Conservation (phyloP, 2,888 invertebrate genomes). For the Mactromeris polynyma region DNA sequence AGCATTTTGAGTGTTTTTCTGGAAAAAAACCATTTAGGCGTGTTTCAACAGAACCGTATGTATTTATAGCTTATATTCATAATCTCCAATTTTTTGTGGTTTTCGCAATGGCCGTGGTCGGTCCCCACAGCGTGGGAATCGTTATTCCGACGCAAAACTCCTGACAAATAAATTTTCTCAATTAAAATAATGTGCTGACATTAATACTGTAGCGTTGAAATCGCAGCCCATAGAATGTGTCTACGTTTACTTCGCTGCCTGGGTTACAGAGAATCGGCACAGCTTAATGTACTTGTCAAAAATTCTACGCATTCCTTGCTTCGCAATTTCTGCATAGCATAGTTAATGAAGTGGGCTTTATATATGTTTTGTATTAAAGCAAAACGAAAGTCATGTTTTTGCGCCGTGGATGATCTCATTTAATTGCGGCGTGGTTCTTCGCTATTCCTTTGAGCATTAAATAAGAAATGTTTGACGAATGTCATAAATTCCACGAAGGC, state of each 20-base stretch:
- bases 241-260: not conserved
- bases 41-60: not conserved
- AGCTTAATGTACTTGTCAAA: constrained; percentile 23
- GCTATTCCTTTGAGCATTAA: constrained; percentile 34
- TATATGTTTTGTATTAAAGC: constrained; percentile 54
- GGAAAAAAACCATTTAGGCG: not conserved
- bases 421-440: not conserved
- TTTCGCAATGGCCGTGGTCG: not conserved
- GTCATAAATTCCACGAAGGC: constrained; percentile 28
- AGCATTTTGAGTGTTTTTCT: not conserved
- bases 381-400: constrained; percentile 39
- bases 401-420: constrained; percentile 18
- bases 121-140: constrained; percentile 41
- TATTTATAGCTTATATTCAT: not conserved
- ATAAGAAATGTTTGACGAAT: constrained; percentile 33
- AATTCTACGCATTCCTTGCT: constrained; percentile 40
- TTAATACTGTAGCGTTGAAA: constrained; percentile 41
- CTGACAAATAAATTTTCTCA: constrained; percentile 53
- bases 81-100: not conserved
- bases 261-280: not conserved
- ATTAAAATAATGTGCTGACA: constrained; percentile 47
- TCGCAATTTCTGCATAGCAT: constrained; percentile 35
- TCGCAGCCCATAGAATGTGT: constrained; percentile 30
- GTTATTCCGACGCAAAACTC: constrained; percentile 25
- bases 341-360: constrained; percentile 47